phyloP scores from a whole-genome alignment of 2,113 vertebrate genomes.

The Muscicapa adusta region DNA sequence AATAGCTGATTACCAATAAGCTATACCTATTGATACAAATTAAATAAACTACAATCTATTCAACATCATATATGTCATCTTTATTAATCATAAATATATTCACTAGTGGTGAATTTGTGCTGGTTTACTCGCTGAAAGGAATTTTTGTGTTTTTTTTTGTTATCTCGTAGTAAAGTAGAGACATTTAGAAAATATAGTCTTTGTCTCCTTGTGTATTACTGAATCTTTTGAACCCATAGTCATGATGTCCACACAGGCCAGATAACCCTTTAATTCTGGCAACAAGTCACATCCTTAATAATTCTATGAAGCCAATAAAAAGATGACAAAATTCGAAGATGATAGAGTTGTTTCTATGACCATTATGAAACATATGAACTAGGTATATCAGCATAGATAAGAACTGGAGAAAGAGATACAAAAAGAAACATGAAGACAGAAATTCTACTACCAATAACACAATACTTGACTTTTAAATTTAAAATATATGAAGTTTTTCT shows the following conservation, averaged over 20 bases:
- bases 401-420: background rate
- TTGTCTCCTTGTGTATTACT: background rate
- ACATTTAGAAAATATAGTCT: background rate
- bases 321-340: background rate
- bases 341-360: background rate
- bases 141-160: background rate
- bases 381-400: background rate
- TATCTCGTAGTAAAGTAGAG: background rate
- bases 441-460: background rate
- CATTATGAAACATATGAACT: background rate
- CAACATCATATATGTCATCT: background rate
- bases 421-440: background rate
- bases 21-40: background rate
- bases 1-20: background rate
- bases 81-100: background rate
- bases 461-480: background rate
- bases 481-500: background rate
- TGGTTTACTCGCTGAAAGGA: background rate
- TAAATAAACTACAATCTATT: background rate
- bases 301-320: background rate
- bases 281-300: background rate
- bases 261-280: background rate
- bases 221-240: rapidly evolving
- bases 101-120: background rate
- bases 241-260: background rate